Conservation (phyloP, 1,140 invertebrate genomes). For the Pinna nobilis region DNA sequence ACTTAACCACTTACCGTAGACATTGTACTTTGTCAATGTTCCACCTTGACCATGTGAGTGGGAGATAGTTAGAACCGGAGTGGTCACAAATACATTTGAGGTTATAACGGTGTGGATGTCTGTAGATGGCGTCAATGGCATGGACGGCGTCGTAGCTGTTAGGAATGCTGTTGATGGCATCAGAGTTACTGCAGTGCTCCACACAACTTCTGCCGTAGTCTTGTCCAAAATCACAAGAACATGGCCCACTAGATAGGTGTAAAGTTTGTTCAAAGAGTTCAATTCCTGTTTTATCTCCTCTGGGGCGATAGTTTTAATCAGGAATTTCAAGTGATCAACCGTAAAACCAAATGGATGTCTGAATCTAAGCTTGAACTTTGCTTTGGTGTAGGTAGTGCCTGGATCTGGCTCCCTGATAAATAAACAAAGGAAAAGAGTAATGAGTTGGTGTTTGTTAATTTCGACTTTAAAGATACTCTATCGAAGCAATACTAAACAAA, state of each 20-base stretch:
- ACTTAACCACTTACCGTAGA: slow-evolving; percentile 32
- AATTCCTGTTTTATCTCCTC: slow-evolving; percentile 15
- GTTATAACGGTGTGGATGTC: slow-evolving; percentile 25
- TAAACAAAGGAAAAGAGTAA: no score
- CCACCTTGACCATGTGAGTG: slow-evolving; percentile 5
- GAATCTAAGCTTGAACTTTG: slow-evolving; percentile 31
- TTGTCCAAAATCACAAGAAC: slow-evolving; percentile 39
- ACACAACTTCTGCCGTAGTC: slow-evolving; percentile 25
- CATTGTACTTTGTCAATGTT: slow-evolving; percentile 34
- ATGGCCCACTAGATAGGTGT: slow-evolving; percentile 39
- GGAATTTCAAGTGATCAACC: slow-evolving; percentile 15
- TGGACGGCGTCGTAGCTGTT: not conserved
- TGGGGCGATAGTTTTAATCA: slow-evolving; percentile 31
- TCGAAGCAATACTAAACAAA: no score
- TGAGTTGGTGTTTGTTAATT: no score
- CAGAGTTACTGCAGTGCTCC: slow-evolving; percentile 32
- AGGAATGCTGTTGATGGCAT: slow-evolving; percentile 28
- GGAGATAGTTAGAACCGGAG: not conserved
- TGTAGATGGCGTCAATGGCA: not conserved
- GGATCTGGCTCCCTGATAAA: slow-evolving; percentile 36
- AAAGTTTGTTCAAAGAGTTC: slow-evolving; percentile 18
- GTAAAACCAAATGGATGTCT: slow-evolving; percentile 29
- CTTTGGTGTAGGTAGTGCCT: slow-evolving; percentile 31
- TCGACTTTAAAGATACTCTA: not conserved
- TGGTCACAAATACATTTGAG: slow-evolving; percentile 8